These are phyloP conservation scores for Oligia fasciuncula DNA, from an alignment of 2,888 invertebrate genomes.

Conservation along the genomic window DNA sequence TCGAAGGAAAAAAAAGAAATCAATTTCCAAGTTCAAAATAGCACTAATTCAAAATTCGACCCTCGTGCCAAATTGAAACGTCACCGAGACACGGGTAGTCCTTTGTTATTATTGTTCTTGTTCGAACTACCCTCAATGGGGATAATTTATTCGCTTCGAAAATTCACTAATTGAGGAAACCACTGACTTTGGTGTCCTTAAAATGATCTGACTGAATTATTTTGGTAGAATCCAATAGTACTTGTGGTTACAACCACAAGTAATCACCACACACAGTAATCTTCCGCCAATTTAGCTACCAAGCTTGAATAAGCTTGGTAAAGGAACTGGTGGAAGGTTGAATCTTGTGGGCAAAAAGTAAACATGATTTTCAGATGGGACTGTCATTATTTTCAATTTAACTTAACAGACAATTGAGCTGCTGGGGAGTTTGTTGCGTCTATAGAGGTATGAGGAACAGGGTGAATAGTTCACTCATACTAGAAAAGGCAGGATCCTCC, in stretches of 20 bases:
- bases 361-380: neutral
- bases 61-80: constrained; percentile 23
- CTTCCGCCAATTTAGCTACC: neutral
- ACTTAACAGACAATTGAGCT: neutral
- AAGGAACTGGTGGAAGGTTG: neutral
- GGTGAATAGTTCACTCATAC: too few species aligned
- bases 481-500: too few species aligned
- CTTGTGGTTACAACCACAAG: neutral
- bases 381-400: neutral
- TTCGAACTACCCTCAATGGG: constrained; percentile 28
- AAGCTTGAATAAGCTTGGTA: neutral
- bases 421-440: neutral
- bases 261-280: neutral
- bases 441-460: too few species aligned
- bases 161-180: constrained; percentile 51
- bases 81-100: constrained; percentile 35
- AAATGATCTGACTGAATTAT: constrained; percentile 29
- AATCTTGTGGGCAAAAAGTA: neutral
- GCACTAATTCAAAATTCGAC: constrained; percentile 16
- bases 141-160: constrained; percentile 48
- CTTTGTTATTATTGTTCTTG: constrained; percentile 31
- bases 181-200: constrained; percentile 25
- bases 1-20: neutral
- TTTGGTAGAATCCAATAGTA: neutral
- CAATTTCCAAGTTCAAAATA: constrained; percentile 7